Evolutionary conservation across 2,888 invertebrate species (phyloP).

Genomic region (Parnassius glacialis): DNA sequence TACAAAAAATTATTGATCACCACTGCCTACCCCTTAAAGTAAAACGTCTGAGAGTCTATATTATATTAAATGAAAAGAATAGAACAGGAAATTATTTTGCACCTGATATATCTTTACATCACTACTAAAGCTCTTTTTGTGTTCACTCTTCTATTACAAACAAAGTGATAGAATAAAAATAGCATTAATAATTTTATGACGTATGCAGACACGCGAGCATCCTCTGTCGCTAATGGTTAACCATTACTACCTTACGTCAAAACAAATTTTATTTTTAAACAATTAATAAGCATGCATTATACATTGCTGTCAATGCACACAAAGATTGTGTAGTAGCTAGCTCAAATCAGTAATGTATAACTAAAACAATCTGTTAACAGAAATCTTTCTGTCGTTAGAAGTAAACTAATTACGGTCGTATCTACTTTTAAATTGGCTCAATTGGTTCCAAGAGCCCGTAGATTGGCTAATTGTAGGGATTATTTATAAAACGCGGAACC

Average conservation of each 20-base stretch:
- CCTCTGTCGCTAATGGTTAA: slow-evolving; percentile 7
- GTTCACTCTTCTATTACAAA: neutral
- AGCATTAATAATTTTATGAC: slow-evolving; percentile 20
- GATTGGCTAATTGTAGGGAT: slow-evolving; percentile 60
- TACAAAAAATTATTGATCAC: too few species aligned
- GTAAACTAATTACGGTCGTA: slow-evolving; percentile 14
- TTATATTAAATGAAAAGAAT: too few species aligned
- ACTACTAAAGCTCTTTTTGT: too few species aligned
- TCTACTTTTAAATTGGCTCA: slow-evolving; percentile 48
- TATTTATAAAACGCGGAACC: slow-evolving; percentile 58
- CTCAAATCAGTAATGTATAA: slow-evolving; percentile 6
- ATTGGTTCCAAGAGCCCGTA: slow-evolving; percentile 48
- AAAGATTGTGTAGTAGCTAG: neutral
- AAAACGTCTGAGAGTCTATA: too few species aligned
- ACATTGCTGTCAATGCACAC: slow-evolving; percentile 6
- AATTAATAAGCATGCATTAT: neutral
- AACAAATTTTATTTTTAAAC: neutral
- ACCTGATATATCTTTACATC: too few species aligned
- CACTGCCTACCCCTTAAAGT: too few species aligned
- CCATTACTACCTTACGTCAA: neutral
- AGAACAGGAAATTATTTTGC: too few species aligned
- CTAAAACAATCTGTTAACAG: neutral
- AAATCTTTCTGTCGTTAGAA: neutral
- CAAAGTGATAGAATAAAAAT: slow-evolving; percentile 16
- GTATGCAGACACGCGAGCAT: slow-evolving; percentile 14